A percentile compares a stretch with the other conserved stretches of the same genome.
These are phyloP conservation scores for Rhinoptilus africanus DNA, from an alignment of 2,113 vertebrate species.

Conservation along the genomic window DNA sequence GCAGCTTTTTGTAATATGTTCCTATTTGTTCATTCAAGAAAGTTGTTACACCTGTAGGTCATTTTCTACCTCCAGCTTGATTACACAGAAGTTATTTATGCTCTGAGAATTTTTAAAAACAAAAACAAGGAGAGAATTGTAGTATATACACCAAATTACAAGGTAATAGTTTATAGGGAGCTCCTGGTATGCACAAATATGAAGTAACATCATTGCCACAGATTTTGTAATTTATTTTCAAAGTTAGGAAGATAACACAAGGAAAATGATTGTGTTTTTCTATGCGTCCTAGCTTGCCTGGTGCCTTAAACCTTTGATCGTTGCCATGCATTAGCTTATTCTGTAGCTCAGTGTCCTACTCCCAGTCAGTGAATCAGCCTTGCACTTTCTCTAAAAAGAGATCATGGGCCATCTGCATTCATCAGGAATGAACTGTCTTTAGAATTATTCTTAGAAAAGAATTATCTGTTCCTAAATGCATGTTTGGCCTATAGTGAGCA, in stretches of 20 bases:
- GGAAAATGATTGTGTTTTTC: background rate
- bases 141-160: background rate
- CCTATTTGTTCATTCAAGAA: background rate
- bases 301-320: background rate
- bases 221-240: background rate
- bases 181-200: background rate
- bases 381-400: background rate
- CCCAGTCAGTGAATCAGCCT: background rate
- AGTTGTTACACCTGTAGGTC: background rate
- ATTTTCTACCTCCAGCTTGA: background rate
- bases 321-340: background rate
- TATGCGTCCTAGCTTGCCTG: background rate
- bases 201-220: background rate
- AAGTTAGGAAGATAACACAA: background rate
- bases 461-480: background rate
- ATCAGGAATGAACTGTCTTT: background rate
- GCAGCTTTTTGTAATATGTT: background rate
- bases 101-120: background rate
- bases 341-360: background rate
- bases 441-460: background rate
- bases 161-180: background rate
- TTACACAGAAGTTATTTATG: background rate
- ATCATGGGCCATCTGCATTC: background rate
- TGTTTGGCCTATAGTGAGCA: background rate
- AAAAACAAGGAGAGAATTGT: background rate